Base-by-base conservation (phyloP, 2,797 vertebrate genomes). In the Buphagus erythrorhynchus region DNA sequence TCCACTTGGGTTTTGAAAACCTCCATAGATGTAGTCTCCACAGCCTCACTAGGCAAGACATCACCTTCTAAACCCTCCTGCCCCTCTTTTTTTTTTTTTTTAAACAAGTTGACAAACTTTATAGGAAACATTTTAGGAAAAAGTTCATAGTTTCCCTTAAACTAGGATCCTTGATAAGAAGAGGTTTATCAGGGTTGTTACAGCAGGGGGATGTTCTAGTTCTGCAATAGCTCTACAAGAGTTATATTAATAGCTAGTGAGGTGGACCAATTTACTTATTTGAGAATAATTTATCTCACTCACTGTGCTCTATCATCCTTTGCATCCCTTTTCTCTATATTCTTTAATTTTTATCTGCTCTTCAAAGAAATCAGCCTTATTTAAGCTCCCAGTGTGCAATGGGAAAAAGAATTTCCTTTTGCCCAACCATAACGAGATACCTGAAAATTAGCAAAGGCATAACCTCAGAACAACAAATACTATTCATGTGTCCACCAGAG, bases 271-370 rank as follows among this genome's bases (percentile, higher is more conserved):
- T 75, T 80, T 57, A 74, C 22, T 7, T n/a, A 68, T 75, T 83
- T 77, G 48, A 83, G 65, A 90, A 88, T 52, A 7, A 45, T 38
- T 91, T 81, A 19, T 84, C 46, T 92, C 65, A 52, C n/a, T 19
- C 40, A 66, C 52, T 69, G 16, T 31, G 43, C 14, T n/a, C 21
- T 49, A 35, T 36, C n/a, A 68, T 52, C 42, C 36, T 83, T 67
- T 59, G 5, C n/a, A 63, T 45, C 7, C 11, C 21, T 72, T 15
- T 80, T 65, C 33, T 82, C 25, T 40, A 9, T 35, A 42, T 45
- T 75, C 46, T 54, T 68, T 61, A 43, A 57, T 58, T 81, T 78
- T 29, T 21, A 40, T 21, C 24, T 55, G 7, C 16, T 82, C 17
- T 58, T 92, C 71, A 62, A 69, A 73, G 15, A 68, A 86, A 55